Evolutionary conservation across 2,888 invertebrate species (phyloP).

Genomic region (Caenorhabditis sinica): DNA sequence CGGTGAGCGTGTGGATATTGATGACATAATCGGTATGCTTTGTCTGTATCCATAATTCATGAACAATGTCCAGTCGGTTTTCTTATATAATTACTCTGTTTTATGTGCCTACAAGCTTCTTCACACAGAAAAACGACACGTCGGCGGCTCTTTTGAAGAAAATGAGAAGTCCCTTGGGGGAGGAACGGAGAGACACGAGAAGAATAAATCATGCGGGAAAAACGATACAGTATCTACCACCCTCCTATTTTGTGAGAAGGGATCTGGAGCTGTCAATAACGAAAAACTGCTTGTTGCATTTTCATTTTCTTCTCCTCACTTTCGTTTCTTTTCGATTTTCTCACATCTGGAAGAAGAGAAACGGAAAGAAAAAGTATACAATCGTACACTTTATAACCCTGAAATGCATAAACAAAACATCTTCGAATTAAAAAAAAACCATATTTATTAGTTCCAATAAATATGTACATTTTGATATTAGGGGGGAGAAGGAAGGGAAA

Average conservation of each 20-base stretch:
- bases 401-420: conserved; percentile 11
- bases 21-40: conserved; percentile 61
- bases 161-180: conserved; percentile 18
- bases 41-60: conserved; percentile 55
- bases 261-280: neutral
- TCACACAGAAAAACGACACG: conserved; percentile 14
- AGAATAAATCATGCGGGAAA: conserved; percentile 60
- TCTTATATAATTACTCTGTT: conserved; percentile 61
- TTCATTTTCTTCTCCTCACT: neutral
- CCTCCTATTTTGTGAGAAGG: too few species aligned
- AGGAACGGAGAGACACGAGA: neutral
- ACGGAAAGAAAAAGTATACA: conserved; percentile 36
- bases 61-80: conserved; percentile 35
- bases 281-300: neutral
- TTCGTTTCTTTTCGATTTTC: neutral
- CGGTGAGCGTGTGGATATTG: conserved; percentile 36
- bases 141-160: conserved; percentile 44
- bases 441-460: conserved; percentile 58
- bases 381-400: conserved; percentile 20
- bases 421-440: conserved; percentile 44
- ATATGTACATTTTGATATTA: conserved; percentile 14
- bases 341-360: conserved; percentile 36
- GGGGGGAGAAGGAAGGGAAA: too few species aligned
- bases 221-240: conserved; percentile 21
- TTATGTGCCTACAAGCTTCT: conserved; percentile 33